phyloP scores from a whole-genome alignment of 2,113 vertebrate genomes.

The Paramormyrops kingsleyae region DNA sequence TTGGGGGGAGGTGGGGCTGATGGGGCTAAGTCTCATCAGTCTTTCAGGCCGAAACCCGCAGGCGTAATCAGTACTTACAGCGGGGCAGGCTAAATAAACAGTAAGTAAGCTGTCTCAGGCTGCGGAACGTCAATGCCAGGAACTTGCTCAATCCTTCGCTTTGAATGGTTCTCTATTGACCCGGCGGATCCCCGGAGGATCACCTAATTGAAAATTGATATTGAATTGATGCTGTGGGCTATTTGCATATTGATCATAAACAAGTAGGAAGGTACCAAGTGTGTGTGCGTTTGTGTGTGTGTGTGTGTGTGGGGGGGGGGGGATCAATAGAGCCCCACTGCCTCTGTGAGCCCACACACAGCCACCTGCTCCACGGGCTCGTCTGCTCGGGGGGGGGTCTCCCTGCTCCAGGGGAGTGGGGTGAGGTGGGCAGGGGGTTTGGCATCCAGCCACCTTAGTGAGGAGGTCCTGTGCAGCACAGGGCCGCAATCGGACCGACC shows the following conservation, averaged over 20 bases:
- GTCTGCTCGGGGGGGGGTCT: conserved; percentile 49
- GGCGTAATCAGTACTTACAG: conserved; percentile 70
- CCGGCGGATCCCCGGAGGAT: conserved; percentile 89
- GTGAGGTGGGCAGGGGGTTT: conserved; percentile 14
- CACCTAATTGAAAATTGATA: conserved; percentile 99
- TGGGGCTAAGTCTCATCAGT: conserved; percentile 53
- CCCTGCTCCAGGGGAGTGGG: not conserved
- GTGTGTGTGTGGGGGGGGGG: conserved; percentile 43
- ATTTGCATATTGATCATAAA: conserved; percentile 99
- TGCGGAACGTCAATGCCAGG: conserved; percentile 70
- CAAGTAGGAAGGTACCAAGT: conserved; percentile 95
- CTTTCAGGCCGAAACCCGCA: conserved; percentile 57
- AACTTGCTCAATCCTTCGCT: conserved; percentile 72
- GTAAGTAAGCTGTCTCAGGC: conserved; percentile 76
- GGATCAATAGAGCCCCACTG: conserved; percentile 88
- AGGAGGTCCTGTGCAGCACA: not conserved
- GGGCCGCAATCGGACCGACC: not conserved
- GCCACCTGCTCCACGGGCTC: conserved; percentile 61
- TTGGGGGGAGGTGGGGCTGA: conserved; percentile 1
- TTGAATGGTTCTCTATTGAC: conserved; percentile 90
- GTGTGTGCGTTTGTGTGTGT: conserved; percentile 68
- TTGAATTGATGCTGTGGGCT: conserved; percentile 87
- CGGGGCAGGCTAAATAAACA: conserved; percentile 71
- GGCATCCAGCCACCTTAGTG: not conserved
- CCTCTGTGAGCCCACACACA: conserved; percentile 64